These are phyloP conservation scores for Aphaenogaster floridana DNA, from an alignment of 1,140 invertebrate species.

Conservation along the genomic window DNA sequence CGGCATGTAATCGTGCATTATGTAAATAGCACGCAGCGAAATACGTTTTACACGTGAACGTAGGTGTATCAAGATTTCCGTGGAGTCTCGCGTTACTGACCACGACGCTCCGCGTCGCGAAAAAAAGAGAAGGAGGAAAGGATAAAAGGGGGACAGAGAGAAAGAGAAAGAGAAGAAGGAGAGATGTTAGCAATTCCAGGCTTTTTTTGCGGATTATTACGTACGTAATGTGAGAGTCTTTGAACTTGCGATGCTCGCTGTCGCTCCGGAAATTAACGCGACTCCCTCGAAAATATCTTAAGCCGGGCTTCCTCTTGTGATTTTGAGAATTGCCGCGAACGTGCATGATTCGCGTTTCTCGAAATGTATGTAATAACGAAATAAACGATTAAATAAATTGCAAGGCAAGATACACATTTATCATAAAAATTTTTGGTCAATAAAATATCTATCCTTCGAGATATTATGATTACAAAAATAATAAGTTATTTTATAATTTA, in stretches of 20 bases:
- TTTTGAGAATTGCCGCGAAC: slow-evolving; percentile 23
- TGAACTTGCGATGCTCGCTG: slow-evolving; percentile 9
- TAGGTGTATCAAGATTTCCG: slow-evolving; percentile 80
- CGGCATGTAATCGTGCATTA: slow-evolving; percentile 67
- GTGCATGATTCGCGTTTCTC: slow-evolving; percentile 2
- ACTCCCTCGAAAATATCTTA: slow-evolving; percentile 51
- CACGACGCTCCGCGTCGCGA: background rate
- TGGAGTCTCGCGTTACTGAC: slow-evolving; percentile 75
- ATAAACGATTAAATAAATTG: slow-evolving; percentile 34
- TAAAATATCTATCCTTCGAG: background rate
- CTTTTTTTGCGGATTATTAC: slow-evolving; percentile 68
- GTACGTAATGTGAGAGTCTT: slow-evolving; percentile 69
- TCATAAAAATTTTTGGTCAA: background rate
- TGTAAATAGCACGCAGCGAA: slow-evolving; percentile 71
- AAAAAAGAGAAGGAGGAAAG: background rate
- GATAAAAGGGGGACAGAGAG: background rate
- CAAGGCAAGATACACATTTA: background rate
- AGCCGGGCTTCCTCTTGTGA: background rate
- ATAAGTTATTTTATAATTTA: background rate
- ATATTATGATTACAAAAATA: background rate
- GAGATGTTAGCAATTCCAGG: slow-evolving; percentile 62
- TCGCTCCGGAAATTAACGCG: slow-evolving; percentile 62
- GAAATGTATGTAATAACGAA: slow-evolving; percentile 6
- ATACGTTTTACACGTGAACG: slow-evolving; percentile 73
- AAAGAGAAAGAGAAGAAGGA: background rate